Evolutionary conservation across 35 echinoderm and acorn worm genomes (phyloP).

Genomic region (Heliocidaris tuberculata): DNA sequence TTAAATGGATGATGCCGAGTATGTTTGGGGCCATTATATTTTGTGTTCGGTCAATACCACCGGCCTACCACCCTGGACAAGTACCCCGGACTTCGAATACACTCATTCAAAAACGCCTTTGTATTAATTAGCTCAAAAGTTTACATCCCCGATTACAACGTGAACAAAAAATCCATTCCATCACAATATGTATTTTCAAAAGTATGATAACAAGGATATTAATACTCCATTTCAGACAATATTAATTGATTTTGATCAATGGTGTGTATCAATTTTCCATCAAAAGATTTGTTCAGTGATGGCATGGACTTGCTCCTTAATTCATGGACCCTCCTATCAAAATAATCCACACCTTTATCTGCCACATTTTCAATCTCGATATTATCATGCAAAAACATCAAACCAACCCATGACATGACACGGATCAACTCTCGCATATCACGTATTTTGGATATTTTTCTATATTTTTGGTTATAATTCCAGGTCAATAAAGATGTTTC

Average conservation of each 20-base stretch:
- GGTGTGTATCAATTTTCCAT: not conserved
- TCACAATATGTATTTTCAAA: too few relatives aligned
- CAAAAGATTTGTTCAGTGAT: not conserved
- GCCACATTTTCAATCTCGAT: not conserved
- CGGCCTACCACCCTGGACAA: too few relatives aligned
- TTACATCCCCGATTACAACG: too few relatives aligned
- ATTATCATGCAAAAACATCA: too few relatives aligned
- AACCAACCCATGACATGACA: not conserved
- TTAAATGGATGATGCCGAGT: too few relatives aligned
- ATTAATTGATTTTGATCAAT: not conserved
- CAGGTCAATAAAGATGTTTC: slow-evolving; percentile 11
- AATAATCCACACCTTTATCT: not conserved
- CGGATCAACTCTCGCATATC: not conserved
- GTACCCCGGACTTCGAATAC: too few relatives aligned
- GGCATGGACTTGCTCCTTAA: not conserved
- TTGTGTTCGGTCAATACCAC: too few relatives aligned
- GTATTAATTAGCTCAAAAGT: too few relatives aligned
- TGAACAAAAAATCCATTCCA: too few relatives aligned
- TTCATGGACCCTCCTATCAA: not conserved
- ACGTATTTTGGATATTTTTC: not conserved
- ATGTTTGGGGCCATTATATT: too few relatives aligned
- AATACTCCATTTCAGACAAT: not conserved
- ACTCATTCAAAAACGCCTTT: too few relatives aligned
- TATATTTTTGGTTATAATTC: slow-evolving; percentile 13
- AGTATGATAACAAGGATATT: too few relatives aligned